phyloP scores from a whole-genome alignment of 2,888 invertebrate genomes.

The Agrotis segetum region DNA sequence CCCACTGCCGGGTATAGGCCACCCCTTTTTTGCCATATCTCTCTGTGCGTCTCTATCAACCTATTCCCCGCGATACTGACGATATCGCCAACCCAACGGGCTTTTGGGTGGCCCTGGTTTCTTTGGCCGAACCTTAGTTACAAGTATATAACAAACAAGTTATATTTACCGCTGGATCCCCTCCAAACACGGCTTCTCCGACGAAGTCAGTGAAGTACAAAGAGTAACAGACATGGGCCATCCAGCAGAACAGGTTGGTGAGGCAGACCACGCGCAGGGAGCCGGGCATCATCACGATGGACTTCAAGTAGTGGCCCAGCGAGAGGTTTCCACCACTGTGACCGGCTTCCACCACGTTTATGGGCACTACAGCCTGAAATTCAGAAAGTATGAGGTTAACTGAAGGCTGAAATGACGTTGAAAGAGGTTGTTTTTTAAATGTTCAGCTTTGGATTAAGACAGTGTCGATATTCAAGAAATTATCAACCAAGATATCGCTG shows the following conservation, averaged over 20 bases:
- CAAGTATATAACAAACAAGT: too few relatives aligned
- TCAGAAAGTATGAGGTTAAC: background rate
- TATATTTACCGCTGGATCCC: slow-evolving; percentile 94
- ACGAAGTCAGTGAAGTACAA: slow-evolving; percentile 99
- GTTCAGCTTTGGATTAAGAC: background rate
- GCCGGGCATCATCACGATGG: slow-evolving; percentile 97
- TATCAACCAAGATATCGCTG: background rate
- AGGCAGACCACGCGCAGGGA: slow-evolving; percentile 96
- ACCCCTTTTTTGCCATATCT: too few relatives aligned
- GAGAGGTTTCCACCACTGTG: slow-evolving; percentile 83
- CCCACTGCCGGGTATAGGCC: too few relatives aligned
- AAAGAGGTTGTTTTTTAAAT: background rate
- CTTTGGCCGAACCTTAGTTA: too few relatives aligned
- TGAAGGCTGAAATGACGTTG: too few relatives aligned
- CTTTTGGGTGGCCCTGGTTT: too few relatives aligned
- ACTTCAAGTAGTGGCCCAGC: slow-evolving; percentile 95
- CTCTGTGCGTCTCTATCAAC: too few relatives aligned
- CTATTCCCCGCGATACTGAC: too few relatives aligned
- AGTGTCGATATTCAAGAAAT: background rate
- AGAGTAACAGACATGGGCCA: slow-evolving; percentile 99
- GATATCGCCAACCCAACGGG: too few relatives aligned
- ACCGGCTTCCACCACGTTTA: slow-evolving; percentile 68
- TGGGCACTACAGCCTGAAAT: slow-evolving; percentile 68
- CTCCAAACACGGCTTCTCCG: slow-evolving; percentile 97
- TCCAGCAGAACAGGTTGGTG: slow-evolving; percentile 99